phyloP scores from a whole-genome alignment of 2,113 vertebrate genomes.

The Psilopsiagon aymara region DNA sequence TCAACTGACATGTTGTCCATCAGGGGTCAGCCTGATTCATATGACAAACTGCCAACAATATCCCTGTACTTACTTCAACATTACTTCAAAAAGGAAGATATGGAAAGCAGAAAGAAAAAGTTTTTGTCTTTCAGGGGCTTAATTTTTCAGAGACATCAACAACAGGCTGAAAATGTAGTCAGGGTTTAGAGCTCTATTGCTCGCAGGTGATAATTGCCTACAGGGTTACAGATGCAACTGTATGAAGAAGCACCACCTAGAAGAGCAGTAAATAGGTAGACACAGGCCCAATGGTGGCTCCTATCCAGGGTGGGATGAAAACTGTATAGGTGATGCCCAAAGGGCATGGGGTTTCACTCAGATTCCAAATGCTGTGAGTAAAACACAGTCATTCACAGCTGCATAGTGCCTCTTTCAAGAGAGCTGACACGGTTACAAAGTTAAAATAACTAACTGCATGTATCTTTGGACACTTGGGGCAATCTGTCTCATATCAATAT shows the following conservation, averaged over 20 bases:
- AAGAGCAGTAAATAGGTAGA: neutral
- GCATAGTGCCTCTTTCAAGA: accelerated
- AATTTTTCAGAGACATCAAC: neutral
- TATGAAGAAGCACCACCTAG: neutral
- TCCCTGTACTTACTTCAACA: neutral
- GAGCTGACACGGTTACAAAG: neutral
- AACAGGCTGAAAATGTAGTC: neutral
- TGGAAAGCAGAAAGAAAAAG: neutral
- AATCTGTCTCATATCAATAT: neutral
- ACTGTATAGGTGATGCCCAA: neutral
- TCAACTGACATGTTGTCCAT: neutral
- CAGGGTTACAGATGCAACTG: neutral
- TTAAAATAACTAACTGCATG: accelerated
- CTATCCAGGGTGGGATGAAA: neutral
- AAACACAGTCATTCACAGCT: accelerated
- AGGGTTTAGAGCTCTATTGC: neutral
- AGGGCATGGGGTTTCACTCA: neutral
- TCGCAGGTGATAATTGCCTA: neutral
- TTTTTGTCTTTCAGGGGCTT: neutral
- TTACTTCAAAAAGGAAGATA: neutral
- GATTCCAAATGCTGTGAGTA: neutral
- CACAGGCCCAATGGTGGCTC: neutral
- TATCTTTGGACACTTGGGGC: neutral
- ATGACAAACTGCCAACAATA: neutral
- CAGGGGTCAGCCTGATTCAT: neutral